Conservation (phyloP, 1,140 invertebrate genomes). For the Matsumurasca onukii region DNA sequence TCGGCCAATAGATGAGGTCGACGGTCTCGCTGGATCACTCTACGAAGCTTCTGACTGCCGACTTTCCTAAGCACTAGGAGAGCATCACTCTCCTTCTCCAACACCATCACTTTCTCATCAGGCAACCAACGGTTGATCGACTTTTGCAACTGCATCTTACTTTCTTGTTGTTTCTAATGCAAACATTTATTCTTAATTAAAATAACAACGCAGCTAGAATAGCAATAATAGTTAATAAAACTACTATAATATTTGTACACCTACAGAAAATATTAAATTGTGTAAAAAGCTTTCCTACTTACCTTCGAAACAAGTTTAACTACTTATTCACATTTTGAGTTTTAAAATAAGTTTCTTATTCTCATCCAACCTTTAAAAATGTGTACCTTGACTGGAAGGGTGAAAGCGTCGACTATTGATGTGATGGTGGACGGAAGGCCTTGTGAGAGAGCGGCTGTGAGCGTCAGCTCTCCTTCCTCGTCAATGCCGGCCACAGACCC, state of each 20-base stretch:
- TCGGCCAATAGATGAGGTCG: conserved; percentile 82
- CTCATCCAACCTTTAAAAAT: no score
- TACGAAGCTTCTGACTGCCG: conserved; percentile 76
- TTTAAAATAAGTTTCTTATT: no score
- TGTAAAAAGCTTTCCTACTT: no score
- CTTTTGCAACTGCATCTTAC: conserved; percentile 75
- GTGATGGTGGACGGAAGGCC: conserved; percentile 79
- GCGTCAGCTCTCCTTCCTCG: conserved; percentile 70
- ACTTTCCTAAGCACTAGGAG: conserved; percentile 77
- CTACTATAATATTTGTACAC: no score
- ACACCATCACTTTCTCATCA: conserved; percentile 74
- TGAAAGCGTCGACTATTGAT: conserved; percentile 73
- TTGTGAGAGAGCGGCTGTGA: conserved; percentile 74
- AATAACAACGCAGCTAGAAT: no score
- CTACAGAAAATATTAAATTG: no score
- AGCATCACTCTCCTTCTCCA: conserved; percentile 76
- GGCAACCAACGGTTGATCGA: conserved; percentile 75
- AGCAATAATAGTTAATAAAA: no score
- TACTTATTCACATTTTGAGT: no score
- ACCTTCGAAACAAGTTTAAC: no score
- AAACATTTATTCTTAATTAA: conserved; percentile 3
- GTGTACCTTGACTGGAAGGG: conserved; percentile 59
- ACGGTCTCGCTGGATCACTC: conserved; percentile 70
- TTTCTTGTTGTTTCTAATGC: conserved; percentile 64
- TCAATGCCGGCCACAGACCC: conserved; percentile 68